Percentiles rank a stretch among this genome's conserved stretches.
Conservation (phyloP, 2,888 invertebrate genomes). For the Pardosa pseudoannulata region DNA sequence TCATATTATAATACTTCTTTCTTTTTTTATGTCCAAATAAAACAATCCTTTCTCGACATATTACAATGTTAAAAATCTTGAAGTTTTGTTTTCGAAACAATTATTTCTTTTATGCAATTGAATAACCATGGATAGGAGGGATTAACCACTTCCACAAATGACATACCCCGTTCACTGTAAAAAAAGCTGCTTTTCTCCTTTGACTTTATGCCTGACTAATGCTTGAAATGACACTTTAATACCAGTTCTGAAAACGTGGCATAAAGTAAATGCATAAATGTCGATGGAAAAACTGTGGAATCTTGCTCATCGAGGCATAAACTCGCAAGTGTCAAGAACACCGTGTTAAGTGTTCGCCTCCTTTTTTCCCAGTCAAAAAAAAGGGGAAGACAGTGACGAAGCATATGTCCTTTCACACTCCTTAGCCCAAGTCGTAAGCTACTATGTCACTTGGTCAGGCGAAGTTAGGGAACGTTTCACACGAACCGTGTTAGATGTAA, state of each 20-base stretch:
- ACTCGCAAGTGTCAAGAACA: not conserved
- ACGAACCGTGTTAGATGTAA: conserved; percentile 2
- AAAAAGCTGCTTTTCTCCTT: not conserved
- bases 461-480: conserved; percentile 14
- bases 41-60: no score
- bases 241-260: not conserved
- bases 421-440: conserved; percentile 27
- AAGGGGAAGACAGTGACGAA: not conserved
- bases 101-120: no score
- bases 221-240: not conserved
- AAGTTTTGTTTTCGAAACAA: no score
- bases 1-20: no score
- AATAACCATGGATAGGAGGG: no score
- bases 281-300: not conserved
- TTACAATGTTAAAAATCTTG: no score
- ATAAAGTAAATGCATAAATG: not conserved
- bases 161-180: no score
- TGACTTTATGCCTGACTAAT: not conserved
- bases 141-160: no score
- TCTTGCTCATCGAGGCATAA: not conserved
- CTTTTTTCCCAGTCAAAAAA: not conserved
- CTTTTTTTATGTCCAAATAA: no score
- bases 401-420: conserved; percentile 12
- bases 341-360: no score
- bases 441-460: conserved; percentile 63